Conservation (phyloP, 2,113 vertebrate species). For the Ciconia boyciana region DNA sequence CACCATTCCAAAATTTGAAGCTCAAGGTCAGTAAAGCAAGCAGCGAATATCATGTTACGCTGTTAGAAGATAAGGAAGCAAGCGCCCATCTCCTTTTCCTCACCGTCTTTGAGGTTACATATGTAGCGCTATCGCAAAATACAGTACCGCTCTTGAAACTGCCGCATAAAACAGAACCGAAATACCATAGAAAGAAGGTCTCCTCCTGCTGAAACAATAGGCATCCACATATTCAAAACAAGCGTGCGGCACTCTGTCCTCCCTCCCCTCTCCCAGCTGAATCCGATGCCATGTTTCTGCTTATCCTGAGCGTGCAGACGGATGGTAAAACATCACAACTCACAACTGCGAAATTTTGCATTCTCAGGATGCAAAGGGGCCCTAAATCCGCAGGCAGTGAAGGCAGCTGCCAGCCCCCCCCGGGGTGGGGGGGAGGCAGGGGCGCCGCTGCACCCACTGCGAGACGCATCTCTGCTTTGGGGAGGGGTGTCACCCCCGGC, state of each 20-base stretch:
- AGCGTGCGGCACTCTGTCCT: neutral
- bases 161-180: neutral
- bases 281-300: neutral
- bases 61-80: neutral
- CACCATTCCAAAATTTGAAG: neutral
- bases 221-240: neutral
- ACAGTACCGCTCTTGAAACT: neutral
- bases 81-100: neutral
- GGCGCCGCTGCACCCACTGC: neutral
- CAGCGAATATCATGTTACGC: rapidly evolving
- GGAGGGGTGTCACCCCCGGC: neutral
- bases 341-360: rapidly evolving
- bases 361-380: neutral
- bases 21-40: neutral
- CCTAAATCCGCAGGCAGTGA: neutral
- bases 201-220: neutral
- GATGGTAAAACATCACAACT: rapidly evolving
- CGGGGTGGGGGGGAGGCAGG: too few species aligned
- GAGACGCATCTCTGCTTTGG: neutral
- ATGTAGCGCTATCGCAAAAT: rapidly evolving
- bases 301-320: neutral
- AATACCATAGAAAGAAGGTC: neutral
- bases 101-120: neutral
- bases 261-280: neutral
- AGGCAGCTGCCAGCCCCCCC: neutral